These are phyloP conservation scores for Cephalopholis sonnerati DNA, from an alignment of 2,113 vertebrate genomes.

Conservation along the genomic window DNA sequence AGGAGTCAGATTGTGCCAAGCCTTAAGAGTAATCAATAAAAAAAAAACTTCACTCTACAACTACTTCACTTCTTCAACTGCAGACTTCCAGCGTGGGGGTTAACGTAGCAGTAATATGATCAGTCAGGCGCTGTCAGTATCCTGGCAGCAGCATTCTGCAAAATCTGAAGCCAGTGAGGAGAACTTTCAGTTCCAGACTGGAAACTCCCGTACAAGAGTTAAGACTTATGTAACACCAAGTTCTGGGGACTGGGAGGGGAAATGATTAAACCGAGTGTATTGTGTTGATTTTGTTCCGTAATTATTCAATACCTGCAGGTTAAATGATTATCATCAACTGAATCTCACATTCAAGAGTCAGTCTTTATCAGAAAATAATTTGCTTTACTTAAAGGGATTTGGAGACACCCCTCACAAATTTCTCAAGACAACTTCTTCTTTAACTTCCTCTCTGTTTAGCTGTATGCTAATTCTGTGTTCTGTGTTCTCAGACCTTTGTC, in stretches of 20 bases:
- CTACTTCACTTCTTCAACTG: conserved; percentile 49
- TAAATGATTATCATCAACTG: background rate
- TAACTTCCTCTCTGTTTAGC: conserved; percentile 20
- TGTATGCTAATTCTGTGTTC: conserved; percentile 7
- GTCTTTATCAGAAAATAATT: background rate
- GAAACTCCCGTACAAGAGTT: conserved; percentile 60
- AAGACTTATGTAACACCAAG: conserved; percentile 32
- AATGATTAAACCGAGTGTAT: conserved; percentile 11
- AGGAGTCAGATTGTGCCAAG: conserved; percentile 54
- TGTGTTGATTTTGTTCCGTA: conserved; percentile 14
- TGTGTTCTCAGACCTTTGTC: conserved; percentile 7
- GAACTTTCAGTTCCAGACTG: conserved; percentile 61
- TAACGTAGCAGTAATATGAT: conserved; percentile 68
- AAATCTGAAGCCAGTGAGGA: conserved; percentile 55
- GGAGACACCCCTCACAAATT: background rate
- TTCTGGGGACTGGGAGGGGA: conserved; percentile 18
- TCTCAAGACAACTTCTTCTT: conserved; percentile 29
- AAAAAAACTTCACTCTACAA: conserved; percentile 47
- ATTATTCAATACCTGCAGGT: conserved; percentile 17
- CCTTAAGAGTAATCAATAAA: conserved; percentile 59
- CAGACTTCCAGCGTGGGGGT: conserved; percentile 57
- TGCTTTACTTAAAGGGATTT: conserved; percentile 3
- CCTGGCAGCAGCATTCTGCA: conserved; percentile 57
- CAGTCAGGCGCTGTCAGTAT: conserved; percentile 69
- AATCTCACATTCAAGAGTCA: background rate